A percentile compares a stretch with the other conserved stretches of the same genome.
Conservation (phyloP, 1,140 invertebrate species). For the Neodiprion fabricii region DNA sequence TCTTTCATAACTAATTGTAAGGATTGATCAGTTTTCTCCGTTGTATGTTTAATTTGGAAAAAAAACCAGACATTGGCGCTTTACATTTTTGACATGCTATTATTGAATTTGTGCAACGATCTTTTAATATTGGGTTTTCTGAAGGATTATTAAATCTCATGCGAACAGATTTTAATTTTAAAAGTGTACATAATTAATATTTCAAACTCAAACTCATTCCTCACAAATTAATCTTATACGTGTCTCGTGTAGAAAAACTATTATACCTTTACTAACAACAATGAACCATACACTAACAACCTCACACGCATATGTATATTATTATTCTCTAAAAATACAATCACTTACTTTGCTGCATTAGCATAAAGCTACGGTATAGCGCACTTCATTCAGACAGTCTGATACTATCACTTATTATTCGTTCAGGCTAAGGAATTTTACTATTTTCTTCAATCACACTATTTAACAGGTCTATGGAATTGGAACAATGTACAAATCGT, state of each 20-base stretch:
- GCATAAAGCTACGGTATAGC: too few relatives aligned
- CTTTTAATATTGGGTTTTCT: too few relatives aligned
- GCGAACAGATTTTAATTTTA: too few relatives aligned
- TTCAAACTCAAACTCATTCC: conserved; percentile 1
- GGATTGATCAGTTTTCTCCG: too few relatives aligned
- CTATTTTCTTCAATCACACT: not conserved
- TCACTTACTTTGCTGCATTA: not conserved
- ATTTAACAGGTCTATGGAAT: not conserved
- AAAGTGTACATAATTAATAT: not conserved
- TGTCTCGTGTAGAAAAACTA: not conserved
- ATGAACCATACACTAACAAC: not conserved
- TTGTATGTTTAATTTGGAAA: too few relatives aligned
- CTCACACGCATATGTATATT: not conserved
- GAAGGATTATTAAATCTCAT: too few relatives aligned
- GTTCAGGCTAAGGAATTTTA: not conserved
- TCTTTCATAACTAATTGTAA: too few relatives aligned
- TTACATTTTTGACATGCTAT: too few relatives aligned
- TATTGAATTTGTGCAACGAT: too few relatives aligned
- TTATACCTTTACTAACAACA: not conserved
- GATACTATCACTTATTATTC: not conserved
- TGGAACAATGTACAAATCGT: too few relatives aligned
- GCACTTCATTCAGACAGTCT: too few relatives aligned
- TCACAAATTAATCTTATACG: not conserved
- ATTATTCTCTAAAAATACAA: not conserved
- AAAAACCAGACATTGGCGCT: too few relatives aligned